A percentile compares a stretch with the other conserved stretches of the same genome.
Conservation (phyloP, 2,888 invertebrate species). For the Prosapia bicincta region DNA sequence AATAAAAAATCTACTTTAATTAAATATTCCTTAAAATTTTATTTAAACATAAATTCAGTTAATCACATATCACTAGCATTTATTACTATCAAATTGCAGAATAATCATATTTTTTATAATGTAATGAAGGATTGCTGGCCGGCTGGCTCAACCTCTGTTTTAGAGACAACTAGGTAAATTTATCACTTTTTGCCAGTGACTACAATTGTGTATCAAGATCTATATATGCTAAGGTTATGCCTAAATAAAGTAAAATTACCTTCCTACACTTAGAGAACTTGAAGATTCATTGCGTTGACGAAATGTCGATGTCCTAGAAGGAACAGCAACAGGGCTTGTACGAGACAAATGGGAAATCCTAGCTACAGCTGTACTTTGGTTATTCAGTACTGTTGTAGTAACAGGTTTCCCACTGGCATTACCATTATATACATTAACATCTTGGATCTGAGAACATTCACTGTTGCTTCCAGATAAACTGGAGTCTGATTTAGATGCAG, state of each 20-base stretch:
- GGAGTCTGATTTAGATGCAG: background rate
- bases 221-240: no score
- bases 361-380: background rate
- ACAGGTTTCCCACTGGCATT: background rate
- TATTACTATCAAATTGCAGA: no score
- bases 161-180: no score
- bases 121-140: no score
- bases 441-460: background rate
- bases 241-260: conserved; percentile 37
- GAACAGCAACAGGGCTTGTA: conserved; percentile 64
- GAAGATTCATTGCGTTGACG: conserved; percentile 58
- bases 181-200: no score
- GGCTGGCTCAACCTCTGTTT: no score
- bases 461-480: background rate
- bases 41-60: no score
- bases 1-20: no score
- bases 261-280: conserved; percentile 55
- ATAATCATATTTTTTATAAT: no score
- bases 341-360: conserved; percentile 40
- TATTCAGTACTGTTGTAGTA: background rate
- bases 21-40: no score
- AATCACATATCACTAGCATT: no score
- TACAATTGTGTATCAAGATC: no score
- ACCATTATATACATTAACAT: background rate
- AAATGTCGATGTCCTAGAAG: conserved; percentile 48